Conservation (phyloP, 2,888 invertebrate genomes). For the Folsomia manolachei region DNA sequence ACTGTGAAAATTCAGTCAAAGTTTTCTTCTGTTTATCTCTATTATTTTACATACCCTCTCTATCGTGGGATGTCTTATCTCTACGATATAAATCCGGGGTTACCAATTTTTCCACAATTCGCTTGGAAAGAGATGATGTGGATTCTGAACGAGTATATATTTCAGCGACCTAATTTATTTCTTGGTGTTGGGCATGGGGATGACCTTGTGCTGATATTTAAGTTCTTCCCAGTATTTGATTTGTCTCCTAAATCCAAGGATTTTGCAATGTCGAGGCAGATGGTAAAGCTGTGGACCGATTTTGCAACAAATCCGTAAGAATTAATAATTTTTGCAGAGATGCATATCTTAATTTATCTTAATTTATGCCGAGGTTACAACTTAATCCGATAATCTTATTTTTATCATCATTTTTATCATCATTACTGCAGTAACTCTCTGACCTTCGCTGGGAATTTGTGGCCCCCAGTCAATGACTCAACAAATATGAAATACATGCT, state of each 20-base stretch:
- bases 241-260: slow-evolving; percentile 27
- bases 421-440: slow-evolving; percentile 16
- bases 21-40: slow-evolving; percentile 37
- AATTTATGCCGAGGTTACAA: neutral
- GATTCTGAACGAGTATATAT: slow-evolving; percentile 24
- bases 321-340: too few relatives aligned
- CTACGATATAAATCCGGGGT: slow-evolving; percentile 26
- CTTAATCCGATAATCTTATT: too few relatives aligned
- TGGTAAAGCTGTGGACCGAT: slow-evolving; percentile 36
- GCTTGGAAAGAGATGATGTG: slow-evolving; percentile 22
- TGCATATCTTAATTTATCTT: neutral
- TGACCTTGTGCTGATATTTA: slow-evolving; percentile 59
- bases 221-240: slow-evolving; percentile 53
- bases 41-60: slow-evolving; percentile 41
- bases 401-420: neutral
- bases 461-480: slow-evolving; percentile 25
- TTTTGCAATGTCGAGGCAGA: slow-evolving; percentile 35
- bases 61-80: slow-evolving; percentile 34
- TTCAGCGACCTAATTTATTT: neutral
- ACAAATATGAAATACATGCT: slow-evolving; percentile 32
- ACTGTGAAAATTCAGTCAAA: slow-evolving; percentile 35
- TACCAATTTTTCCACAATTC: slow-evolving; percentile 28
- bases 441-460: slow-evolving; percentile 16
- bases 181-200: slow-evolving; percentile 52
- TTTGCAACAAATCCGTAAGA: slow-evolving; percentile 42